Percentiles rank a stretch among this genome's conserved stretches.
phyloP scores from a whole-genome alignment of 2,888 invertebrate species.

The Prenolepis imparis region DNA sequence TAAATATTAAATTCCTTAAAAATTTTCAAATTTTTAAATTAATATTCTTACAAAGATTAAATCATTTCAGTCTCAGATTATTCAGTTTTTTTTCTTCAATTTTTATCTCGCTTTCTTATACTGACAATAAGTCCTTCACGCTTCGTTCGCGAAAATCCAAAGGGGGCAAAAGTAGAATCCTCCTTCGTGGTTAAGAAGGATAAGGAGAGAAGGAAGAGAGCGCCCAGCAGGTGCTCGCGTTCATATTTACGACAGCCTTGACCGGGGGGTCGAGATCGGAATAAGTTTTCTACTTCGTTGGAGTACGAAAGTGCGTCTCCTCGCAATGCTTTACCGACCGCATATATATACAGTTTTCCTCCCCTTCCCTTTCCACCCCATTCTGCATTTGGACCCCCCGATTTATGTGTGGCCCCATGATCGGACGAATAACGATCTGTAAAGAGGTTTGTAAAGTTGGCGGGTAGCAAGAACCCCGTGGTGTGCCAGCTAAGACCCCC shows the following conservation, averaged over 20 bases:
- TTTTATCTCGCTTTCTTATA: not conserved
- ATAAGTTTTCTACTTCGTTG: constrained; percentile 77
- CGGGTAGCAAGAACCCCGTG: constrained; percentile 83
- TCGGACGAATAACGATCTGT: constrained; percentile 85
- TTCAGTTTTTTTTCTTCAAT: not conserved
- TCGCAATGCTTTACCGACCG: not conserved
- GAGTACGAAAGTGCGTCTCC: constrained; percentile 67
- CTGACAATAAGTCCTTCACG: not conserved
- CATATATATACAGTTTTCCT: not conserved
- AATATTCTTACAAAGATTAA: not conserved
- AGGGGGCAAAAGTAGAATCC: constrained; percentile 3
- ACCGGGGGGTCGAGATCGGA: constrained; percentile 75
- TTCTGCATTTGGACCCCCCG: constrained; percentile 65
- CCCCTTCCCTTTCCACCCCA: not conserved
- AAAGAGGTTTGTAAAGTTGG: constrained; percentile 85
- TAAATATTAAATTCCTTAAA: not conserved
- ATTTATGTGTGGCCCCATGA: constrained; percentile 84
- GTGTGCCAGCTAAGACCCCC: constrained; percentile 75
- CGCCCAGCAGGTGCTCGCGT: constrained; percentile 80
- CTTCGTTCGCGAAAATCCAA: constrained; percentile 18
- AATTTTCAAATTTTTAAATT: not conserved
- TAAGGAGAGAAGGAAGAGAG: constrained; percentile 12
- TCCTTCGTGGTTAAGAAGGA: not conserved
- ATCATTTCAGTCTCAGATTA: not conserved
- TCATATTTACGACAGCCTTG: constrained; percentile 82